Evolutionary conservation across 1,140 invertebrate species (phyloP).

Genomic region (Eubasilissa regina): DNA sequence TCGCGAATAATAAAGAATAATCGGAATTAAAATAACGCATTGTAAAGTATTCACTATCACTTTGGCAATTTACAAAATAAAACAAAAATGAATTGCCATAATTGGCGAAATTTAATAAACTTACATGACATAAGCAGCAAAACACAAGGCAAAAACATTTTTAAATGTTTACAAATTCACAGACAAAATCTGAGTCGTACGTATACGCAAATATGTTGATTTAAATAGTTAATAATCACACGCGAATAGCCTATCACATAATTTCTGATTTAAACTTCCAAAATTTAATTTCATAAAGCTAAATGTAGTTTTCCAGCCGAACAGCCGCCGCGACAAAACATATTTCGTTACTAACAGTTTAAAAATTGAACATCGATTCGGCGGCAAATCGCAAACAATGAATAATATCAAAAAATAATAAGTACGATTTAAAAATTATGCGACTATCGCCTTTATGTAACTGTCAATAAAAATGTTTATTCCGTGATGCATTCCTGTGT

Average conservation of each 20-base stretch:
- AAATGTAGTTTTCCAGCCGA: background rate
- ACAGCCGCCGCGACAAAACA: background rate
- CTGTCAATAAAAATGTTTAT: background rate
- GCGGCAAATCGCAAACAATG: conserved; percentile 4
- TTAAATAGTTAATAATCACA: background rate
- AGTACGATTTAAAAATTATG: background rate
- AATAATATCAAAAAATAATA: background rate
- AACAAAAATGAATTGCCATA: background rate
- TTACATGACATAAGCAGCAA: conserved; percentile 9
- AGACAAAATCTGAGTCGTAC: background rate
- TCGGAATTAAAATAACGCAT: background rate
- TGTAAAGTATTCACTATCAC: background rate
- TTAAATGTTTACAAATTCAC: background rate
- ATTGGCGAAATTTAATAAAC: background rate
- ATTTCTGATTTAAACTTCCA: background rate
- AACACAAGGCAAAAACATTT: background rate
- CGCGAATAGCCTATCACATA: too few species aligned
- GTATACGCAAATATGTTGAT: background rate
- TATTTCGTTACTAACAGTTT: conserved; percentile 5
- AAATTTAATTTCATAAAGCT: background rate
- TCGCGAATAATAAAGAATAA: conserved; percentile 63
- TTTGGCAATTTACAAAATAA: background rate
- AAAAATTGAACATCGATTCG: background rate
- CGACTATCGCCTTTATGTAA: background rate
- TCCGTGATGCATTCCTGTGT: background rate